phyloP scores from a whole-genome alignment of 2,113 vertebrate species.

The Neomonachus schauinslandi region DNA sequence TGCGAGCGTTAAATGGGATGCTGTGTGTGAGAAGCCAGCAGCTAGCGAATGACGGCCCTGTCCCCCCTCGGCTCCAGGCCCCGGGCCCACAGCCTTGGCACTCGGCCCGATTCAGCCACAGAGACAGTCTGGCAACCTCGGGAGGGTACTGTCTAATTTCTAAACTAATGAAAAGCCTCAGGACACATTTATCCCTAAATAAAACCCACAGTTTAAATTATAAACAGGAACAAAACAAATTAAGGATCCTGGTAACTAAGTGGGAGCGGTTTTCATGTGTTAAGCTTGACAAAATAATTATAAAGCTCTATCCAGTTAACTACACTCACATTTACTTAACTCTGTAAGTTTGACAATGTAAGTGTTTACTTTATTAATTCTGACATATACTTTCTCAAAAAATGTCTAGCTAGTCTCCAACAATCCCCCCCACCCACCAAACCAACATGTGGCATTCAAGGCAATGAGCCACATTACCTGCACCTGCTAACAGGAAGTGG shows the following conservation, averaged over 20 bases:
- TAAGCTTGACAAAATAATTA: slow-evolving; percentile 65
- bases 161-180: slow-evolving; percentile 54
- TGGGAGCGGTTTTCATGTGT: slow-evolving; percentile 33
- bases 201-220: slow-evolving; percentile 60
- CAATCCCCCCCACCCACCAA: accelerated
- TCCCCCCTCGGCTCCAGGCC: background rate
- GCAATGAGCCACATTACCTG: background rate
- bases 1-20: background rate
- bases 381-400: background rate
- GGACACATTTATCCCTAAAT: slow-evolving; percentile 43
- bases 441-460: background rate
- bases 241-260: slow-evolving; percentile 52
- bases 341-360: background rate
- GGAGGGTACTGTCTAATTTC: background rate
- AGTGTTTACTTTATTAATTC: background rate
- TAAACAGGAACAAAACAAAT: slow-evolving; percentile 70
- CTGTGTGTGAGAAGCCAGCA: background rate
- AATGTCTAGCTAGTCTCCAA: background rate
- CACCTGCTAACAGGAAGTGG: background rate
- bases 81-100: accelerated
- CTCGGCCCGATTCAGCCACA: background rate
- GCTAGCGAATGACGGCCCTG: accelerated
- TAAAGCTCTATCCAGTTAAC: background rate
- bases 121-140: background rate
- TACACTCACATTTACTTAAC: background rate